phyloP scores from a whole-genome alignment of 2,113 vertebrate species.

The Callorhinus ursinus region DNA sequence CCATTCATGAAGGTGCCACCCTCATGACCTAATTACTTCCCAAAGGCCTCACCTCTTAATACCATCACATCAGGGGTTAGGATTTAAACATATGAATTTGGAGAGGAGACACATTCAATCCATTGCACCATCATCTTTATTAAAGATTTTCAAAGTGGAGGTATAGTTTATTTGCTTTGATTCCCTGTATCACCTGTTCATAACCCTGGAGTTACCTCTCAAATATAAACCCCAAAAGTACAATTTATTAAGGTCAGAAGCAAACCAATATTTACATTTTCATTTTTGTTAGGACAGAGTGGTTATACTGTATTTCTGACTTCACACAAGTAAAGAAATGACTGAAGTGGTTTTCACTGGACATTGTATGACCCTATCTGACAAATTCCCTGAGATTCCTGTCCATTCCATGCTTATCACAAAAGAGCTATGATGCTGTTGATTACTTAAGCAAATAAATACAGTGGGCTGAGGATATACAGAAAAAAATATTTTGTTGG shows the following conservation, averaged over 20 bases:
- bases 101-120: background rate
- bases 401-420: background rate
- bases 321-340: background rate
- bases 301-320: background rate
- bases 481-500: background rate
- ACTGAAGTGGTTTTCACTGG: background rate
- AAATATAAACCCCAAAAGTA: background rate
- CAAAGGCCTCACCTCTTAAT: background rate
- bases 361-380: background rate
- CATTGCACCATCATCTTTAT: background rate
- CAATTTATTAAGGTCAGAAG: background rate
- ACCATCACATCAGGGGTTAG: background rate
- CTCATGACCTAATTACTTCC: background rate
- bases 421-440: background rate
- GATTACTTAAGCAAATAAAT: background rate
- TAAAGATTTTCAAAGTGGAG: background rate
- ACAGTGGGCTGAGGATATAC: rapidly evolving
- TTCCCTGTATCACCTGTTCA: background rate
- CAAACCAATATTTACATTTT: background rate
- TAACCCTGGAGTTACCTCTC: background rate
- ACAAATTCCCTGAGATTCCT: background rate
- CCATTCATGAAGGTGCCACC: background rate
- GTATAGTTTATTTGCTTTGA: background rate
- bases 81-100: background rate
- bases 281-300: background rate